A percentile compares a stretch with the other conserved stretches of the same genome.
These are phyloP conservation scores for Zeugodacus cucurbitae DNA, from an alignment of 1,140 invertebrate genomes.

Conservation along the genomic window DNA sequence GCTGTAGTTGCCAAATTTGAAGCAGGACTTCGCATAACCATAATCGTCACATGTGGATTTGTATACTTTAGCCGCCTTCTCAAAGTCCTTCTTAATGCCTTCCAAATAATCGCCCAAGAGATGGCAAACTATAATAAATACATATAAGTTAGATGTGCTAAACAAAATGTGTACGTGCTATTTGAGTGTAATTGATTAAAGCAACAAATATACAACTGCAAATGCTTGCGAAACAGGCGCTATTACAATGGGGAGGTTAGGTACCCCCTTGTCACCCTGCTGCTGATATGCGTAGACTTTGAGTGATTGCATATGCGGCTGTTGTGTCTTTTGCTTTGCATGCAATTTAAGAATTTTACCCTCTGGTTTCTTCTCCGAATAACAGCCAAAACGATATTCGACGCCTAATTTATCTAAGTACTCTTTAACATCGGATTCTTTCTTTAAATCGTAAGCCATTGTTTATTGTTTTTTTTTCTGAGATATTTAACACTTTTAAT, in stretches of 20 bases:
- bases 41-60: slow-evolving; percentile 87
- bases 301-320: neutral
- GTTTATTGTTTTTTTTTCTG: neutral
- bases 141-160: neutral
- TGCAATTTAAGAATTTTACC: slow-evolving; percentile 67
- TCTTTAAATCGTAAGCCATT: slow-evolving; percentile 81
- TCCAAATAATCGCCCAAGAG: slow-evolving; percentile 89
- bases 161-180: neutral
- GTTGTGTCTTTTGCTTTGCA: slow-evolving; percentile 13
- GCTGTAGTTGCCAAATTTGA: slow-evolving; percentile 82
- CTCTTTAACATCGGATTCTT: slow-evolving; percentile 85
- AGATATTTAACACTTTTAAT: slow-evolving; percentile 3
- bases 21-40: slow-evolving; percentile 84
- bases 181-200: neutral
- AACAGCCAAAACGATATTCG: slow-evolving; percentile 93
- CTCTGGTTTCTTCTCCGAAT: slow-evolving; percentile 82
- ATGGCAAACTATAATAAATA: slow-evolving; percentile 81
- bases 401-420: slow-evolving; percentile 90
- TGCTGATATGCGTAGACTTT: neutral
- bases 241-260: slow-evolving; percentile 32
- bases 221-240: neutral
- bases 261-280: neutral
- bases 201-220: slow-evolving; percentile 40
- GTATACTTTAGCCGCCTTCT: slow-evolving; percentile 82
- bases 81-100: slow-evolving; percentile 80